Evolutionary conservation across 2,888 invertebrate genomes (phyloP).

Genomic region (Acholoe squamosa): DNA sequence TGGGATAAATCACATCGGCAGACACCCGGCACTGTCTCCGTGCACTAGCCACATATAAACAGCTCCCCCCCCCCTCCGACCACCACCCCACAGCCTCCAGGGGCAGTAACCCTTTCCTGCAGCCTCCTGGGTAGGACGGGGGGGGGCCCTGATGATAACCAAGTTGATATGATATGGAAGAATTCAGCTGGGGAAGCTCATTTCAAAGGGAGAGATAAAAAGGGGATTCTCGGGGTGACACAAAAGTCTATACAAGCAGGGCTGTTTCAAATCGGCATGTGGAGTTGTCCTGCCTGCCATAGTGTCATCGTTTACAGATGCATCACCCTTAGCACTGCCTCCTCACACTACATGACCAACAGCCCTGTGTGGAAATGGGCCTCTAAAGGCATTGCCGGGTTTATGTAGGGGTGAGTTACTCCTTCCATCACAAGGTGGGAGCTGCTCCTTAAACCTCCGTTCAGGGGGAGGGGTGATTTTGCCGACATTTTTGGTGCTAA

Average conservation of each 20-base stretch:
- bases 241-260: no score
- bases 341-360: background rate
- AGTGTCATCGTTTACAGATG: no score
- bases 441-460: background rate
- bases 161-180: no score
- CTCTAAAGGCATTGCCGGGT: background rate
- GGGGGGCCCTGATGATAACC: no score
- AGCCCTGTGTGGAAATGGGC: background rate
- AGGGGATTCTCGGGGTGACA: no score
- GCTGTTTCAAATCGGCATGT: no score
- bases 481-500: conserved; percentile 1
- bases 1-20: conserved; percentile 35
- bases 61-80: background rate
- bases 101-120: no score
- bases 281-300: no score
- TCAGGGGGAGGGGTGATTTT: background rate
- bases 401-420: background rate
- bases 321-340: no score
- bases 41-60: background rate
- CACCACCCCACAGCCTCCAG: background rate
- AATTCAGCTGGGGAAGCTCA: no score
- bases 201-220: no score
- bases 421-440: background rate
- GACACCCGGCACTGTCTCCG: conserved; percentile 21
- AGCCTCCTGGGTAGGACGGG: background rate